A percentile compares a stretch with the other conserved stretches of the same genome.
These are phyloP conservation scores for Sphenopsis melanotis DNA, from an alignment of 2,797 vertebrate species.

Conservation along the genomic window DNA sequence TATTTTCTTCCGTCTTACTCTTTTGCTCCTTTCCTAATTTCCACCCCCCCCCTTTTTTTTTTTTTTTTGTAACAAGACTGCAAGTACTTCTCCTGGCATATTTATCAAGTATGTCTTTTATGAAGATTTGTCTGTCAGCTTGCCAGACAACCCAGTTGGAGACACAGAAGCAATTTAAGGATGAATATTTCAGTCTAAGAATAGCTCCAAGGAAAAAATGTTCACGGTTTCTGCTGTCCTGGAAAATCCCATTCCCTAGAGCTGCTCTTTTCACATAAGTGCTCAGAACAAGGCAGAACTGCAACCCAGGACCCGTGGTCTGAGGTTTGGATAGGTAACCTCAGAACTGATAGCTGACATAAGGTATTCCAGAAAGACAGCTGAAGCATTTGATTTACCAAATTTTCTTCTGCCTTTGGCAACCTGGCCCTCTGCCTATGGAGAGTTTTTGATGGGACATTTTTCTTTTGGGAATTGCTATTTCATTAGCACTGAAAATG, in stretches of 20 bases:
- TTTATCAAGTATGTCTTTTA: slow-evolving; percentile 26
- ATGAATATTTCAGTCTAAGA: slow-evolving; percentile 8
- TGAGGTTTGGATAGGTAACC: neutral
- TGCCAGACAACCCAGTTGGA: slow-evolving; percentile 24
- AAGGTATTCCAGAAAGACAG: neutral
- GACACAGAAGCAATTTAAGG: slow-evolving; percentile 12
- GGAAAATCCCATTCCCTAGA: neutral
- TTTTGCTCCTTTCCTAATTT: neutral
- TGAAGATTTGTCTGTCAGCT: slow-evolving; percentile 28
- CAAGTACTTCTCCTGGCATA: neutral
- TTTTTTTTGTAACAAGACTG: neutral
- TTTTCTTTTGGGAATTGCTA: neutral
- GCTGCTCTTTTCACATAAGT: neutral
- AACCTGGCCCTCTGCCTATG: neutral
- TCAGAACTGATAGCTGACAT: neutral
- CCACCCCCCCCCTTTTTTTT: rapidly evolving
- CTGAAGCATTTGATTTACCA: neutral
- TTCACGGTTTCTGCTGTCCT: neutral
- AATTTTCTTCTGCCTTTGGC: neutral
- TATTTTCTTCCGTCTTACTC: neutral
- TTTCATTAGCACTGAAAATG: neutral
- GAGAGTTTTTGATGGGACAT: neutral
- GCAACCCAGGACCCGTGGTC: neutral
- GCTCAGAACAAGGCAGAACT: neutral
- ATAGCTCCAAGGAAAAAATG: neutral